Base-by-base conservation (phyloP, 2,113 vertebrate species). In the Probosciger aterrimus region DNA sequence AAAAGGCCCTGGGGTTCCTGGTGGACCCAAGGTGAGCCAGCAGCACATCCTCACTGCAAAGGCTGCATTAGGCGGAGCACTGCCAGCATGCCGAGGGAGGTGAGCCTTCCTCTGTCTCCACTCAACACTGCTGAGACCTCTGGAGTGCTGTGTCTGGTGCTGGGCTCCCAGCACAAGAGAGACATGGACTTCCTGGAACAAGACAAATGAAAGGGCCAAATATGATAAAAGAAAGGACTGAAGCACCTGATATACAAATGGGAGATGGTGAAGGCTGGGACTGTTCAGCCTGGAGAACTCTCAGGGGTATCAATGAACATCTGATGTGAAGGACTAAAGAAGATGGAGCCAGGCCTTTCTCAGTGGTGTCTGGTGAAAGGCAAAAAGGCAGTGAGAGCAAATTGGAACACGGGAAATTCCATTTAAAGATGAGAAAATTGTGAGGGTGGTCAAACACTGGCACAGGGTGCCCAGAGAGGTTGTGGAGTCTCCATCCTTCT, bases 111-210 rank as follows among this genome's bases (percentile, higher is more conserved):
- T n/a, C 25, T 8, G 49, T 37, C 25, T 7, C 39, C 63, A 3
- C 37, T 4, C 55, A 59, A 79, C 63, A 16, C 31, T 7, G 39
- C 67, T 28, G 74, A 79, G 57, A 14, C 37, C 39, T 4, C 35
- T 50, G 62, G 24, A 37, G 39, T 7, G 52, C 59, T 28, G 35
- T 4, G 3, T 1, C 18, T 6, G 1, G 27, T 37, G 43, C 67
- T 64, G 71, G 30, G 62, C 39, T 68, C 52, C 67, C 33, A 14
- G 17, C 0, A 28, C 24, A 43, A 31, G 14, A 28, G 43, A 55
- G 20, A 39, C 9, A 4, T 4, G 20, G 24, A 22, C 9, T 10
- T 27, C 31, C 28, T 10, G 37, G 18, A 63, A 25, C 3, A 0
- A 27, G 25, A 7, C 22, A 67, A 80, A 15, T 3, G 7, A 77